Base-by-base conservation (phyloP, 2,888 invertebrate species). In the Eupithecia insigniata region DNA sequence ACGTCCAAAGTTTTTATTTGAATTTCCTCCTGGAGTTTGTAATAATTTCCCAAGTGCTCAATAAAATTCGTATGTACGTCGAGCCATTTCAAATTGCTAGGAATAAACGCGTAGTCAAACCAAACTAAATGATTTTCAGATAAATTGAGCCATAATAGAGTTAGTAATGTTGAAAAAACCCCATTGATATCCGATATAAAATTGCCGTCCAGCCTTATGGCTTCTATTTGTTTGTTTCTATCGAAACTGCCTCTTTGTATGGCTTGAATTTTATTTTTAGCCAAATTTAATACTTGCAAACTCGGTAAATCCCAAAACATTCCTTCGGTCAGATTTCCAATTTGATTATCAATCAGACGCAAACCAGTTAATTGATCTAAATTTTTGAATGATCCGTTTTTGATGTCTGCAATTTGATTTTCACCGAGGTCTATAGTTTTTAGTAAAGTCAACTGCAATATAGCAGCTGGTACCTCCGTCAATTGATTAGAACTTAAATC, bases 41-140 rank as follows among this genome's bases (percentile, higher is more conserved):
- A 98, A 88, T 98, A 98, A 92, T 98, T 98, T 60, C 96, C 97
- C 80, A 98, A 93, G 72, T 96, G 96, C 87, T 97, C 97, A 81
- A 98, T 98, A 85, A 97, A 97, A 90, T 98, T 98, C 69, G 97
- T 96, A 85, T 98, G 98, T 76, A 98, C 96, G 84, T 98, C 98
- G 81, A 98, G 92, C 97, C 98, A 98, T 90, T 97, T 97, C 55
- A 98, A 95, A 88, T 97, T 97, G 77, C 96, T 96, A 1, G 98
- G 98, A 80, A 98, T 96, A 85, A 98, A 97, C 32, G 98, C 98
- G 84, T 98, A 98, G 90, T 98, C 98, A 90, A 98, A 98, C 97
- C 98, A 98, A 65, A 97, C 97, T 83, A 98, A 95, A 90, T 97
- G 97, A 92, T 98, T 98, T 90, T 98, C 97, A 12, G 98, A 98